These are phyloP conservation scores for Cylloceria caligata DNA, from an alignment of 2,888 invertebrate genomes.

Conservation along the genomic window DNA sequence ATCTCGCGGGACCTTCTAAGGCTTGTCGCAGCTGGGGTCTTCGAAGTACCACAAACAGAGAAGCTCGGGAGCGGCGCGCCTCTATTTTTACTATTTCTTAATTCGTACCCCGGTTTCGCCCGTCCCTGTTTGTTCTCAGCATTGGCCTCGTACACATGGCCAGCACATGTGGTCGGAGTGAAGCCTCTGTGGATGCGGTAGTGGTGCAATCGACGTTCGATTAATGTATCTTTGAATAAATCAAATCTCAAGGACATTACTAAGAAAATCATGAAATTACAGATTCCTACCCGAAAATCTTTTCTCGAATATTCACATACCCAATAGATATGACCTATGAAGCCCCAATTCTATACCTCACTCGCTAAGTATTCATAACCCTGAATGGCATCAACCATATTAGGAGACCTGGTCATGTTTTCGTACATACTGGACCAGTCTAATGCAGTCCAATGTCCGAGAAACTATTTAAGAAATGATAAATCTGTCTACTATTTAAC, in stretches of 20 bases:
- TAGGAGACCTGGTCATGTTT: too few species aligned
- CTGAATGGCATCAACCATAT: too few species aligned
- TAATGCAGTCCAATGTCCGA: neutral
- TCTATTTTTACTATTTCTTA: slow-evolving; percentile 80
- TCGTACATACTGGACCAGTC: too few species aligned
- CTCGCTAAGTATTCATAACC: too few species aligned
- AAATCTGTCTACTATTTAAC: neutral
- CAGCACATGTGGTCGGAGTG: slow-evolving; percentile 54
- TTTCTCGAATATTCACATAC: neutral
- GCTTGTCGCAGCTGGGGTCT: slow-evolving; percentile 73
- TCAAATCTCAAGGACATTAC: neutral
- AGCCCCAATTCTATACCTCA: too few species aligned
- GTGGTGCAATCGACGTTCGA: neutral
- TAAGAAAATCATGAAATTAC: neutral
- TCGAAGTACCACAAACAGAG: slow-evolving; percentile 48
- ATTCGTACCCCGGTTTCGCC: slow-evolving; percentile 74
- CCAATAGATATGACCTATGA: too few species aligned
- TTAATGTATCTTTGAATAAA: neutral
- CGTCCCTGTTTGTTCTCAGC: slow-evolving; percentile 66
- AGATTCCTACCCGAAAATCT: neutral
- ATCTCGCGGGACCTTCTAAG: slow-evolving; percentile 76
- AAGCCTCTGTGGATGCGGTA: neutral
- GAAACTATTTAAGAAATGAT: neutral
- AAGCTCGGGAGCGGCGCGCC: slow-evolving; percentile 58
- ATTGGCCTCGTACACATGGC: slow-evolving; percentile 65